Base-by-base conservation (phyloP, 2,888 invertebrate genomes). In the Desoria tigrina region DNA sequence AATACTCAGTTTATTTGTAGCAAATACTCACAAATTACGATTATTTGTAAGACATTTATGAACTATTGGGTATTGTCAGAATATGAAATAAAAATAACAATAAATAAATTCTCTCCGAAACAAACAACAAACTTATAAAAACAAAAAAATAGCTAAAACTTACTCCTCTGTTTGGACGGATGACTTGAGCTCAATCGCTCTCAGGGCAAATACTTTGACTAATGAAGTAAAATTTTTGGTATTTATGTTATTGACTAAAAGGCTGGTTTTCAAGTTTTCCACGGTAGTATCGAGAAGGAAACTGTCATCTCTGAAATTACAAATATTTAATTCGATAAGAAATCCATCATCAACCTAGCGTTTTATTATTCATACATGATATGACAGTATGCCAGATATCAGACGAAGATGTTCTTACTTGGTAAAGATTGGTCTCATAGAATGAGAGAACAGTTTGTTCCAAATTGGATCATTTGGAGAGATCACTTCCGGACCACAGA, bases 401-500 rank as follows among this genome's bases (percentile, higher is more conserved):
- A n/a, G n/a, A n/a, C n/a, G n/a, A 11, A 32, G 32, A 32, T 7
- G 32, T 32, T 32, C 86, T 82, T 82, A 90, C 87, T 86, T 85
- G 77, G 87, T 88, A 50, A 86, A 84, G 0, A 94, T 94, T 66
- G 92, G 87, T 42, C 86, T 86, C 76, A 95, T 88, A 74, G 94
- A 92, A 79, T 94, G 99, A 0, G 95, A 90, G 42, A 99, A 83
- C 72, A 99, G 86, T 74, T 89, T 88, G 79, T 93, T 93, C 98
- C 98, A 99, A 80, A 93, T 96, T 0, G 90, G 89, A 79, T 94
- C 92, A 79, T 93, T 92, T 7, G 88, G 85, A 4, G 89, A 85
- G 75, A 99, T 89, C 42, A 87, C 83, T 72, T 93, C 89, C 42
- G 85, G 84, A 0, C 92, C 89, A 70, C 90, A 89, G 79, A 97